Conservation (phyloP, 2,888 invertebrate genomes). For the Prionchulus punctatus region DNA sequence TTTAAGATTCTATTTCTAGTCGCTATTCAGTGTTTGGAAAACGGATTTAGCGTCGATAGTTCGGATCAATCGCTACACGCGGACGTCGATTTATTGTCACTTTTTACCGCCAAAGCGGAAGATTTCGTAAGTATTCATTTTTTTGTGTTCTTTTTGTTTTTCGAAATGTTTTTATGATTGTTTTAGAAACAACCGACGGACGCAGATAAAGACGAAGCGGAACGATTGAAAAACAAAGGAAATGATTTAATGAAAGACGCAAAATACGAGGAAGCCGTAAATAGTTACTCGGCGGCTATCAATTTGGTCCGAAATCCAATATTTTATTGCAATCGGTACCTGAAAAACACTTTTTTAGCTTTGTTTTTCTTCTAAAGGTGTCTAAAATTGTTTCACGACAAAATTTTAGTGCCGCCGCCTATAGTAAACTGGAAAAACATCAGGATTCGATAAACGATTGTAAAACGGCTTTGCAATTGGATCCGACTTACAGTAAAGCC, state of each 20-base stretch:
- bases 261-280: conserved; percentile 57
- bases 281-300: conserved; percentile 73
- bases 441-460: conserved; percentile 74
- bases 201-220: conserved; percentile 48
- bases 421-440: conserved; percentile 69
- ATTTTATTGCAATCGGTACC: conserved; percentile 76
- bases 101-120: conserved; percentile 29
- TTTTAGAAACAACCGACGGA: conserved; percentile 20
- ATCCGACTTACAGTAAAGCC: conserved; percentile 82
- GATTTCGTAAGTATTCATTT: no score
- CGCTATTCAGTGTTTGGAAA: conserved; percentile 80
- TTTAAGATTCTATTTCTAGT: conserved; percentile 44
- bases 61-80: not conserved
- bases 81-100: conserved; percentile 30
- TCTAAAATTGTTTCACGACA: not conserved
- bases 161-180: not conserved
- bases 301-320: conserved; percentile 69
- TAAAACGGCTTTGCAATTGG: conserved; percentile 65
- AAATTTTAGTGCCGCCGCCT: conserved; percentile 71
- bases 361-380: not conserved
- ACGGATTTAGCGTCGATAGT: conserved; percentile 46
- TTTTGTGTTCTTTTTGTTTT: no score
- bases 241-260: conserved; percentile 63
- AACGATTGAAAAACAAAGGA: conserved; percentile 68
- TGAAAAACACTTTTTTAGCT: conserved; percentile 1